A percentile compares a stretch with the other conserved stretches of the same genome.
These are phyloP conservation scores for Oncopeltus fasciatus DNA, from an alignment of 1,140 invertebrate genomes.

Conservation along the genomic window DNA sequence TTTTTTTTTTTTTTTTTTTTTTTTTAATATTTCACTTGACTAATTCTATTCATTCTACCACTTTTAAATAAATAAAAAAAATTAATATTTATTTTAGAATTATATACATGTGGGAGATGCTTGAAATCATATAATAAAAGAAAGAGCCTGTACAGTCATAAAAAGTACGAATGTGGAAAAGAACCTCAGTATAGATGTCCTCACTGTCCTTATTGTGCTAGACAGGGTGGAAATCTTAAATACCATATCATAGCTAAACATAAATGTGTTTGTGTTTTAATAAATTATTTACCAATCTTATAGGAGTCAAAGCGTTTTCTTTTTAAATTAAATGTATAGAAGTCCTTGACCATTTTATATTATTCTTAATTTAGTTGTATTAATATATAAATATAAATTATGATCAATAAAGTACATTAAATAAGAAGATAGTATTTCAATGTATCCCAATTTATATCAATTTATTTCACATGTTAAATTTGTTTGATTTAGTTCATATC, in stretches of 20 bases:
- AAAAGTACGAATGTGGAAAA: slow-evolving; percentile 31
- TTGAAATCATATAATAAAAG: slow-evolving; percentile 35
- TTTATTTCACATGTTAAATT: no score
- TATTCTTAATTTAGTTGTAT: no score
- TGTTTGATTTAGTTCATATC: neutral
- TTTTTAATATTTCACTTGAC: neutral
- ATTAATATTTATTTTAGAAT: no score
- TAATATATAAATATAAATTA: no score
- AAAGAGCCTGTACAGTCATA: slow-evolving; percentile 35
- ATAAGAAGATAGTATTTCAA: no score
- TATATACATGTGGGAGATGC: slow-evolving; percentile 22
- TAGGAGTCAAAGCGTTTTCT: no score
- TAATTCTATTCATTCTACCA: neutral
- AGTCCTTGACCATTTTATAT: no score
- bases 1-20: neutral
- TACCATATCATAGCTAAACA: slow-evolving; percentile 31
- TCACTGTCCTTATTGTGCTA: slow-evolving; percentile 34
- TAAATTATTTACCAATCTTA: neutral
- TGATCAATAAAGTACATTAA: no score
- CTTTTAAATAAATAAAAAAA: neutral
- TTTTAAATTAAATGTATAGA: no score
- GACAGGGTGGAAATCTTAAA: slow-evolving; percentile 33
- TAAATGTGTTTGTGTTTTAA: slow-evolving; percentile 7
- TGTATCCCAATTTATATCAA: no score
- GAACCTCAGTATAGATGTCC: slow-evolving; percentile 28